Evolutionary conservation across 2,113 vertebrate species (phyloP).

Genomic region (Equus przewalskii): DNA sequence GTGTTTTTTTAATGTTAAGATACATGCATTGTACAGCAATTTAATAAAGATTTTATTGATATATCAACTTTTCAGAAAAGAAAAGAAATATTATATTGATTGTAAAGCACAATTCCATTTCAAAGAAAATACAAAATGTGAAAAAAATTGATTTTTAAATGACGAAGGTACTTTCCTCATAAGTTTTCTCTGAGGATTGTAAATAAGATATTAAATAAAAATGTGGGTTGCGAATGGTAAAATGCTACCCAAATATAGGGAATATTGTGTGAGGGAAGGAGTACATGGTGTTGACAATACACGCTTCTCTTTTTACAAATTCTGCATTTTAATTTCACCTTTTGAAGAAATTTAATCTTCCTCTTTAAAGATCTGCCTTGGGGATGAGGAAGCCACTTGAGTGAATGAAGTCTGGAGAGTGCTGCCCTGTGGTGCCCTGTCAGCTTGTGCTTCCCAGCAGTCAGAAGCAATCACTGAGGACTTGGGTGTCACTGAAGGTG

Average conservation of each 20-base stretch:
- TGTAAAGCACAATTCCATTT: neutral
- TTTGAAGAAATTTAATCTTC: slow-evolving; percentile 38
- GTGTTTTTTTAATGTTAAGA: neutral
- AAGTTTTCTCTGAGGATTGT: neutral
- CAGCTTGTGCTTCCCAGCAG: neutral
- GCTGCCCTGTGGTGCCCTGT: neutral
- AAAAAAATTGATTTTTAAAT: slow-evolving; percentile 37
- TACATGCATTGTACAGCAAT: neutral
- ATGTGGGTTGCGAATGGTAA: neutral
- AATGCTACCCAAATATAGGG: neutral
- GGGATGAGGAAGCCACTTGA: neutral
- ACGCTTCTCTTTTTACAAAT: neutral
- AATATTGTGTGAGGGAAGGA: neutral
- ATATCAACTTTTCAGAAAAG: slow-evolving; percentile 35
- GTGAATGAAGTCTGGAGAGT: neutral
- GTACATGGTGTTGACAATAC: neutral
- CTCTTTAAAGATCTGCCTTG: neutral
- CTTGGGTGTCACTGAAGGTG: neutral
- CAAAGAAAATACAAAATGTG: slow-evolving; percentile 30
- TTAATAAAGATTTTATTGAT: neutral
- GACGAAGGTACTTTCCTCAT: neutral
- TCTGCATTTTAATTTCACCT: slow-evolving; percentile 34
- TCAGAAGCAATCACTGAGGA: neutral
- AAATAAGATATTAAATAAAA: slow-evolving; percentile 7
- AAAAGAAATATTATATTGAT: neutral